Evolutionary conservation across 2,888 invertebrate species (phyloP).

Genomic region (Cabera pusaria): DNA sequence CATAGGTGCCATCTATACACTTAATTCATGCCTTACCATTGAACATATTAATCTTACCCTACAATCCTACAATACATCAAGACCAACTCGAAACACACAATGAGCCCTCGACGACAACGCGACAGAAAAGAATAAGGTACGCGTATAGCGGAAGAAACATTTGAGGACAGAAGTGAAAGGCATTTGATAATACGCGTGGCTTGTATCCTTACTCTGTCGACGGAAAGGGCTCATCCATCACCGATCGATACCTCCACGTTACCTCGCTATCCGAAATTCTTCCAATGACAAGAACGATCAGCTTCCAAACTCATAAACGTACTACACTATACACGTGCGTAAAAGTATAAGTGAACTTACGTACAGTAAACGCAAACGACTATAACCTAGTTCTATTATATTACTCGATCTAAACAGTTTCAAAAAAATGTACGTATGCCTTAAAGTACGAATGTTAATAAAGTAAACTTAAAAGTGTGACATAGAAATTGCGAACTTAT

Average conservation of each 20-base stretch:
- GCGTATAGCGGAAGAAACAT: conserved; percentile 43
- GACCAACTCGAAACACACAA: conserved; percentile 61
- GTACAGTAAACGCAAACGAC: conserved; percentile 72
- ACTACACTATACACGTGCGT: conserved; percentile 69
- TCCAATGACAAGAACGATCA: conserved; percentile 70
- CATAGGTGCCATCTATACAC: conserved; percentile 68
- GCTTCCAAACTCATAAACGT: conserved; percentile 73
- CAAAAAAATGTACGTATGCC: conserved; percentile 51
- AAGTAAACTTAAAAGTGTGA: conserved; percentile 60
- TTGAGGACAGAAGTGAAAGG: conserved; percentile 40
- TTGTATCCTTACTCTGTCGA: conserved; percentile 37
- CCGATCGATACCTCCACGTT: conserved; percentile 52
- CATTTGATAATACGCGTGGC: conserved; percentile 42
- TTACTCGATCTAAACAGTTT: conserved; percentile 64
- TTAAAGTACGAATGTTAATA: conserved; percentile 71
- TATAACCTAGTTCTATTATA: conserved; percentile 67
- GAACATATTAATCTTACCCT: conserved; percentile 72
- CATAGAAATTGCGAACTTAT: conserved; percentile 69
- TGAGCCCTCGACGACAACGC: conserved; percentile 42
- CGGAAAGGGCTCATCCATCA: conserved; percentile 47
- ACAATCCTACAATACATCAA: conserved; percentile 70
- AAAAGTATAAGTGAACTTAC: conserved; percentile 77
- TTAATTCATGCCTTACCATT: conserved; percentile 69
- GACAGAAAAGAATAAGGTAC: conserved; percentile 39
- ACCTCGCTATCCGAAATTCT: conserved; percentile 68